Conservation (phyloP, 2,797 vertebrate genomes). For the Acanthurus lineatus region DNA sequence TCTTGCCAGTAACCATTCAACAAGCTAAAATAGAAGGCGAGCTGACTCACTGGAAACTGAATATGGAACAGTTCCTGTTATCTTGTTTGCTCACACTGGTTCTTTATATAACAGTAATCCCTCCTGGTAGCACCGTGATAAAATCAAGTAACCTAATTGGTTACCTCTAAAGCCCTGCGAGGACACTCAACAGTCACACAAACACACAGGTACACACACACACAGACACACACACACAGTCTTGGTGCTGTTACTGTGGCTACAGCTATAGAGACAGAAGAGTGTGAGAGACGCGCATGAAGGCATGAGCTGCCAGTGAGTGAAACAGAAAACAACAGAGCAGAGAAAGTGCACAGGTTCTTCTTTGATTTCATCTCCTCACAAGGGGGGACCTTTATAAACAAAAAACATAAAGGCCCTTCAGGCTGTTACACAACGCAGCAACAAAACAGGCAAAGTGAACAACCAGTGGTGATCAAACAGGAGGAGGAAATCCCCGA, state of each 20-base stretch:
- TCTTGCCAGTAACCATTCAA: constrained; percentile 60
- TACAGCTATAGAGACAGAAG: constrained; percentile 42
- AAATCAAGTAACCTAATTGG: constrained; percentile 63
- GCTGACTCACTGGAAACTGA: constrained; percentile 71
- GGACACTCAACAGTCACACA: constrained; percentile 41
- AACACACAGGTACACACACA: constrained; percentile 32
- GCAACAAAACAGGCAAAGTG: constrained; percentile 41
- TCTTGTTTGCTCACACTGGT: constrained; percentile 57
- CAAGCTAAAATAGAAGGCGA: constrained; percentile 37
- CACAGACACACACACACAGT: constrained; percentile 43
- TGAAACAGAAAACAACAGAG: constrained; percentile 47
- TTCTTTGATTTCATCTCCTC: constrained; percentile 53
- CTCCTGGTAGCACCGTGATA: constrained; percentile 53
- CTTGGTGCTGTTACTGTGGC: constrained; percentile 61
- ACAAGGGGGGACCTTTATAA: constrained; percentile 49
- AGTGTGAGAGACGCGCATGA: constrained; percentile 10
- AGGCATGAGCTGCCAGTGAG: constrained; percentile 43
- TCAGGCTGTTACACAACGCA: constrained; percentile 65
- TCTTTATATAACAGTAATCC: constrained; percentile 63
- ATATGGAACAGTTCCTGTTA: constrained; percentile 60
- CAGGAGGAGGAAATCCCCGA: constrained; percentile 43
- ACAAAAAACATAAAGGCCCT: constrained; percentile 55
- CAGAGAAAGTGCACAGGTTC: constrained; percentile 32
- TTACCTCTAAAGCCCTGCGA: constrained; percentile 42
- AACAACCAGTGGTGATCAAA: constrained; percentile 59